Evolutionary conservation across 2,113 vertebrate species (phyloP).

Genomic region (Xiphias gladius): DNA sequence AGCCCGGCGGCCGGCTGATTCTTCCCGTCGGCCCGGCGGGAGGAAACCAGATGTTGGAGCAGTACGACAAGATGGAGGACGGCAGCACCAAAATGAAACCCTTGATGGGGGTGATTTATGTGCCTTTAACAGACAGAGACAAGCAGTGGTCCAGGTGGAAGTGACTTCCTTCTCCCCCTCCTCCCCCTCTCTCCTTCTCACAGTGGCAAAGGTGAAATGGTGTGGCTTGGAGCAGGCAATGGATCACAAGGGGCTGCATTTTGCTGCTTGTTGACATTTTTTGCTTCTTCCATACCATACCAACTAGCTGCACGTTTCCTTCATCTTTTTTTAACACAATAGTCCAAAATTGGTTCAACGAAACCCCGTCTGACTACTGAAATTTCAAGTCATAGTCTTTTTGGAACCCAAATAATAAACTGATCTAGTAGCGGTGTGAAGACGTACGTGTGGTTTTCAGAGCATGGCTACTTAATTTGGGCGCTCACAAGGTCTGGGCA

Average conservation of each 20-base stretch:
- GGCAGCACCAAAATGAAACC: constrained; percentile 99
- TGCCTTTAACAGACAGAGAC: constrained; percentile 99
- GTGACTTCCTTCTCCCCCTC: constrained; percentile 96
- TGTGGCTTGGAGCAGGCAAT: constrained; percentile 91
- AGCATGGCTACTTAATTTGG: constrained; percentile 63
- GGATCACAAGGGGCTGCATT: constrained; percentile 85
- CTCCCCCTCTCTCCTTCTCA: constrained; percentile 86
- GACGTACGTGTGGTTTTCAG: constrained; percentile 41
- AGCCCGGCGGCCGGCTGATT: constrained; percentile 97
- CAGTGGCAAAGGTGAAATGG: constrained; percentile 94
- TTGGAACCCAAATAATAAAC: constrained; percentile 2
- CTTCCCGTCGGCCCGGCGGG: constrained; percentile 97
- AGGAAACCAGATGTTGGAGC: constrained; percentile 99
- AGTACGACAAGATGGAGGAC: constrained; percentile 98
- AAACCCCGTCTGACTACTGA: constrained; percentile 37
- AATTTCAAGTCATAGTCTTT: constrained; percentile 5
- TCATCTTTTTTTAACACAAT: constrained; percentile 39
- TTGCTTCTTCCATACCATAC: constrained; percentile 88
- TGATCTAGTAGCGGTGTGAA: constrained; percentile 17
- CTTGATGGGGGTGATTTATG: constrained; percentile 99
- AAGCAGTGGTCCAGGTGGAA: constrained; percentile 99
- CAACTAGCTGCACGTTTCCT: constrained; percentile 80
- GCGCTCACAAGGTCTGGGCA: constrained; percentile 5
- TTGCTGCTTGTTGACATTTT: constrained; percentile 88
- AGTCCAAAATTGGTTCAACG: constrained; percentile 27